A percentile compares a stretch with the other conserved stretches of the same genome.
These are phyloP conservation scores for Bryconaethiops microstoma DNA, from an alignment of 2,797 vertebrate genomes.

Conservation along the genomic window DNA sequence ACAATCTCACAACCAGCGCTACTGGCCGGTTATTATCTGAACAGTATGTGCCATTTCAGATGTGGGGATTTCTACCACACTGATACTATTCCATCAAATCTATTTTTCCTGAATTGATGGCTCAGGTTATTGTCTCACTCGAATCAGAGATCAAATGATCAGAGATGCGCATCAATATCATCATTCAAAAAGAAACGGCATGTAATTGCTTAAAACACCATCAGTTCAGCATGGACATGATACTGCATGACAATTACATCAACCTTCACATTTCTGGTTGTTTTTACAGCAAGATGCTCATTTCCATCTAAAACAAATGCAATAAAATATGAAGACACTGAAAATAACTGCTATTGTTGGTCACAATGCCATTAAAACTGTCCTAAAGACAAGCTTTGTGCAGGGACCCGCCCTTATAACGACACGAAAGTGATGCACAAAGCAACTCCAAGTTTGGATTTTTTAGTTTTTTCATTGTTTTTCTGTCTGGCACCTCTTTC, in stretches of 20 bases:
- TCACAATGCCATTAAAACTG: not conserved
- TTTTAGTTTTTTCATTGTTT: not conserved
- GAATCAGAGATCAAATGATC: not conserved
- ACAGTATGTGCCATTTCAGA: not conserved
- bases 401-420: not conserved
- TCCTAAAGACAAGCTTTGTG: not conserved
- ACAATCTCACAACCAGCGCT: too few relatives aligned
- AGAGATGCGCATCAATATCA: not conserved
- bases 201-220: not conserved
- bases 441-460: not conserved
- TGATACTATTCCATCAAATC: too few relatives aligned
- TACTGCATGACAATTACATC: too few relatives aligned
- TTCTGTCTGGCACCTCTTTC: slow-evolving; percentile 36
- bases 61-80: too few relatives aligned
- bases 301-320: not conserved
- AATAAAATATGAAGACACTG: not conserved
- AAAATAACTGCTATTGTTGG: too few relatives aligned
- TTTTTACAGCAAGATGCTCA: too few relatives aligned
- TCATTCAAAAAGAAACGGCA: not conserved
- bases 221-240: not conserved
- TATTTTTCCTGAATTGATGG: too few relatives aligned
- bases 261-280: too few relatives aligned
- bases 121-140: too few relatives aligned
- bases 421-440: not conserved
- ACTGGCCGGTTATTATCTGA: not conserved